Evolutionary conservation across 2,888 invertebrate genomes (phyloP).

Genomic region (Abscondita cerata): DNA sequence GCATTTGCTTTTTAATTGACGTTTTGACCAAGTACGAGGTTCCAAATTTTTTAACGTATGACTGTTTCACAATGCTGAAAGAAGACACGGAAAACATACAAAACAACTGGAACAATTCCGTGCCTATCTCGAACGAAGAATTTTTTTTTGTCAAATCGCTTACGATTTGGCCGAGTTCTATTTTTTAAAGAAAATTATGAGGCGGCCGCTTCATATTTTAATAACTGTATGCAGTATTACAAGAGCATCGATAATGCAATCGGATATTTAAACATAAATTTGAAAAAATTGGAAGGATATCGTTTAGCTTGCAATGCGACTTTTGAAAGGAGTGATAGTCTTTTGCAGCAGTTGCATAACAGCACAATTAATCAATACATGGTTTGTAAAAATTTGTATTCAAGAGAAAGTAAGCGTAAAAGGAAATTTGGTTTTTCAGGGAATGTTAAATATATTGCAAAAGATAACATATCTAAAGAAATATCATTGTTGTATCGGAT

Average conservation of each 20-base stretch:
- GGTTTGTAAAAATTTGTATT: conserved; percentile 58
- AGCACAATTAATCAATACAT: conserved; percentile 68
- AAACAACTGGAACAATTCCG: conserved; percentile 74
- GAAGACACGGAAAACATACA: conserved; percentile 66
- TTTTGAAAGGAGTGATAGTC: conserved; percentile 58
- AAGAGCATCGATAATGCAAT: conserved; percentile 40
- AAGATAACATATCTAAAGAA: conserved; percentile 80
- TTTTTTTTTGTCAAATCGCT: conserved; percentile 80
- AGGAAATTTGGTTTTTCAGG: no score
- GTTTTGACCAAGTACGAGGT: conserved; percentile 50
- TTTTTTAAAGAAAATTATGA: conserved; percentile 74
- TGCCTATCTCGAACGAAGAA: conserved; percentile 72
- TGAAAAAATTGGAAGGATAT: conserved; percentile 66
- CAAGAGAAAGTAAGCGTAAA: no score
- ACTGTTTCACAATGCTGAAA: conserved; percentile 67
- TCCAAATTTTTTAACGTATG: conserved; percentile 58
- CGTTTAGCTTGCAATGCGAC: conserved; percentile 67
- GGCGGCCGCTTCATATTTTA: conserved; percentile 68
- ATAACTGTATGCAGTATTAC: conserved; percentile 63
- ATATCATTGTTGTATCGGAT: conserved; percentile 82
- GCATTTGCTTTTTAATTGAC: conserved; percentile 54
- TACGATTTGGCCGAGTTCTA: conserved; percentile 74
- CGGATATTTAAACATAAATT: conserved; percentile 52
- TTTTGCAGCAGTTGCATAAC: conserved; percentile 66
- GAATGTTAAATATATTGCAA: conserved; percentile 79